phyloP scores from a whole-genome alignment of 1,140 invertebrate species.

The Philopotamus ludificatus region DNA sequence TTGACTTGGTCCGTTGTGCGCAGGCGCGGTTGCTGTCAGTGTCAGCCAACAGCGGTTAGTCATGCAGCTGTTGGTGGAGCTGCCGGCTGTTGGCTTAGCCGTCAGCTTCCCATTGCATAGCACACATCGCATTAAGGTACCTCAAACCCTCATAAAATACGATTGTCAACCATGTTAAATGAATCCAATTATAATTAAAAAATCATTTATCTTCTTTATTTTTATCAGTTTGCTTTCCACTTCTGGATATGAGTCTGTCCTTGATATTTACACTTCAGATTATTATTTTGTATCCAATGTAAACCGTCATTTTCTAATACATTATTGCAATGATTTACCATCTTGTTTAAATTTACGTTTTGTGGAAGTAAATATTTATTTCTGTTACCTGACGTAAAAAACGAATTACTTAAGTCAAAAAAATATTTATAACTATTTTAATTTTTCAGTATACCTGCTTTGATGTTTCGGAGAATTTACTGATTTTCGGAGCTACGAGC shows the following conservation, averaged over 20 bases:
- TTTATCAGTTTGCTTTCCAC: neutral
- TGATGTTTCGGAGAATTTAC: constrained; percentile 67
- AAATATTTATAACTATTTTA: too few relatives aligned
- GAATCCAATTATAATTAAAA: neutral
- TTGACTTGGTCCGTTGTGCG: too few relatives aligned
- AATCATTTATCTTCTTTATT: neutral
- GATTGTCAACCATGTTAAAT: neutral
- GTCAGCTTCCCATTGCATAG: constrained; percentile 50
- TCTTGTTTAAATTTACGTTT: too few relatives aligned
- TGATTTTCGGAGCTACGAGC: constrained; percentile 74
- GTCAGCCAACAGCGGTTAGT: neutral
- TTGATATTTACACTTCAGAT: neutral
- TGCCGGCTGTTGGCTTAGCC: constrained; percentile 49
- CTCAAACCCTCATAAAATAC: neutral
- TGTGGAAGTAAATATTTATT: too few relatives aligned
- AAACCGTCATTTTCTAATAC: too few relatives aligned
- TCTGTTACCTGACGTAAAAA: too few relatives aligned
- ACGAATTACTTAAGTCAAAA: too few relatives aligned
- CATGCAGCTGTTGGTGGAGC: constrained; percentile 50
- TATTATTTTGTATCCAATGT: too few relatives aligned
- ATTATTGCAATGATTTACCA: too few relatives aligned
- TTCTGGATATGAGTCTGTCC: too few relatives aligned
- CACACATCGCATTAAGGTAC: constrained; percentile 53
- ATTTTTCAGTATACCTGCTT: constrained; percentile 74
- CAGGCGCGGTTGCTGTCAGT: neutral